Percentiles rank a stretch among this genome's conserved stretches.
Evolutionary conservation across 2,888 invertebrate species (phyloP).

Genomic region (Pandemis heparana): DNA sequence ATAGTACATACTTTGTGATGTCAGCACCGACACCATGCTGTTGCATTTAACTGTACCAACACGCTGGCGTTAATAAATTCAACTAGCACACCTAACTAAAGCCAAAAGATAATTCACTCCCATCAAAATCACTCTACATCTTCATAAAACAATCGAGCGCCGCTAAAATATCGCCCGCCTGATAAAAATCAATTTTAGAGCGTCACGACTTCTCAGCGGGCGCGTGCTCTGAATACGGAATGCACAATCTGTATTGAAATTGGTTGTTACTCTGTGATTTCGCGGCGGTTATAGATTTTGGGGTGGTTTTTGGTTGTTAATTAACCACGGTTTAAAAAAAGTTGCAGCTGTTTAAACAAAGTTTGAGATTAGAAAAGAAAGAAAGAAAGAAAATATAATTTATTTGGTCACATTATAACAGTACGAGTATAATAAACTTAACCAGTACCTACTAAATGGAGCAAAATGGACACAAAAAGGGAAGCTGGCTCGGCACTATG

Average conservation of each 20-base stretch:
- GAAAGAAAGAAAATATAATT: too few species aligned
- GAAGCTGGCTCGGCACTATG: too few species aligned
- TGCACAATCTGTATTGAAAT: slow-evolving; percentile 40
- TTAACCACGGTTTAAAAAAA: background rate
- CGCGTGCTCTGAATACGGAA: slow-evolving; percentile 54
- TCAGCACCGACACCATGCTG: too few species aligned
- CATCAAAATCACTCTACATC: slow-evolving; percentile 33
- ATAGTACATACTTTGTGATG: too few species aligned
- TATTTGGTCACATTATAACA: too few species aligned
- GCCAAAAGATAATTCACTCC: slow-evolving; percentile 25
- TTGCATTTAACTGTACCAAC: too few species aligned
- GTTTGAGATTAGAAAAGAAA: too few species aligned
- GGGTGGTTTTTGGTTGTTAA: background rate
- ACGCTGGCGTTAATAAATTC: background rate
- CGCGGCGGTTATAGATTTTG: background rate
- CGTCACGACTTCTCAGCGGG: slow-evolving; percentile 59
- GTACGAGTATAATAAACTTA: too few species aligned
- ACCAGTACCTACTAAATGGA: too few species aligned
- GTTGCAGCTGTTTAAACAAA: too few species aligned
- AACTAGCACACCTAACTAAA: slow-evolving; percentile 15
- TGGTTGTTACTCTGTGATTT: slow-evolving; percentile 39
- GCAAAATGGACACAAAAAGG: too few species aligned
- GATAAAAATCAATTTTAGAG: slow-evolving; percentile 69
- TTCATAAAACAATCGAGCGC: slow-evolving; percentile 36
- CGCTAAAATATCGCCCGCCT: slow-evolving; percentile 61